A percentile compares a stretch with the other conserved stretches of the same genome.
Evolutionary conservation across 2,113 vertebrate genomes (phyloP).

Genomic region (Phrynocephalus versicolor): DNA sequence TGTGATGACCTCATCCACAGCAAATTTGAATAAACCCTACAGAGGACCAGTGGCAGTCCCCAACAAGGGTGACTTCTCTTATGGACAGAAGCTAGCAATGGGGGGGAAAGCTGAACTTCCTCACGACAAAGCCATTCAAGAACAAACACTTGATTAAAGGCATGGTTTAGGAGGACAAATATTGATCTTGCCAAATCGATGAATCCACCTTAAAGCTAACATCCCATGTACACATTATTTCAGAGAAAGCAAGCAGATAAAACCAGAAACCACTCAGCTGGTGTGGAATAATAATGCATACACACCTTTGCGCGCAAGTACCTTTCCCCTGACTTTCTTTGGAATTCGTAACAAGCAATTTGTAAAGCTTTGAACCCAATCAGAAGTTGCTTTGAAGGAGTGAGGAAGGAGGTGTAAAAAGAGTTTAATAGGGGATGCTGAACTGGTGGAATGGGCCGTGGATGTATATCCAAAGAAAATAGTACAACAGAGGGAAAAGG

Average conservation of each 20-base stretch:
- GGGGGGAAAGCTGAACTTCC: neutral
- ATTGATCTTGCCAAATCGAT: slow-evolving; percentile 32
- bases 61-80: too few relatives aligned
- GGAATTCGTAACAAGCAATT: neutral
- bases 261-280: slow-evolving; percentile 28
- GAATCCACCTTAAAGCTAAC: slow-evolving; percentile 44
- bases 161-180: slow-evolving; percentile 6
- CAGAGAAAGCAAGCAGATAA: slow-evolving; percentile 36
- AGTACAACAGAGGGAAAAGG: too few relatives aligned
- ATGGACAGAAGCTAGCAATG: neutral
- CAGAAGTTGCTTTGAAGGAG: neutral
- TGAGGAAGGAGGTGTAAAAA: too few relatives aligned
- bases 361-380: neutral
- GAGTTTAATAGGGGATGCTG: too few relatives aligned
- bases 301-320: neutral
- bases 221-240: slow-evolving; percentile 44
- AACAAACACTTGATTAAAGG: slow-evolving; percentile 22
- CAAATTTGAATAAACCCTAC: neutral
- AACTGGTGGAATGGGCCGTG: too few relatives aligned
- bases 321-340: neutral
- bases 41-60: neutral
- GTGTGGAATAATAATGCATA: neutral
- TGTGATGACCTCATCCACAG: neutral
- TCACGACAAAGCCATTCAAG: neutral
- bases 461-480: too few relatives aligned